phyloP scores from a whole-genome alignment of 2,113 vertebrate species.

The Oxygymnocypris stewartii region DNA sequence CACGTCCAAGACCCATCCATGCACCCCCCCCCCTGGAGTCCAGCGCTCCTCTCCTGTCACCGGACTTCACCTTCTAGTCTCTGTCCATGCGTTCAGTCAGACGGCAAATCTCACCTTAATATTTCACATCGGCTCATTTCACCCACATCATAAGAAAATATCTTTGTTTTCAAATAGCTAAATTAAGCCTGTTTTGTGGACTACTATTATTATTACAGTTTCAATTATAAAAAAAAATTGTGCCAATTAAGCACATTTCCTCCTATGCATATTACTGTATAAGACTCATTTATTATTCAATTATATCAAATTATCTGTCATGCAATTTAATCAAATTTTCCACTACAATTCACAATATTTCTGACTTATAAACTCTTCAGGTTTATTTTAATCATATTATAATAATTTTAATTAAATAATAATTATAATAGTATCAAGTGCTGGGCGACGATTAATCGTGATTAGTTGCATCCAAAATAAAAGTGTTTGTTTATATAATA shows the following conservation, averaged over 20 bases:
- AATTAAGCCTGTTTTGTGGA: neutral
- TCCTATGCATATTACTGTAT: neutral
- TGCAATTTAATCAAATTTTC: too few species aligned
- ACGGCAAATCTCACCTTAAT: neutral
- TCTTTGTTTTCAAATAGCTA: neutral
- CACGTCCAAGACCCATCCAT: constrained; percentile 38
- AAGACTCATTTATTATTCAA: too few species aligned
- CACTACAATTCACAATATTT: too few species aligned
- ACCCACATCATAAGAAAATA: neutral
- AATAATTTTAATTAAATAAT: neutral
- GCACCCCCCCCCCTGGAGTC: neutral
- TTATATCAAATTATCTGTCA: too few species aligned
- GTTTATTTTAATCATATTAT: neutral
- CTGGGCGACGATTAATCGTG: too few species aligned
- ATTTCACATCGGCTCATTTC: neutral
- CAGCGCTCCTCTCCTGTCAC: neutral
- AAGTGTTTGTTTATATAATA: too few species aligned
- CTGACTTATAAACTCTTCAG: neutral
- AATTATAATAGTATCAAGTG: too few species aligned
- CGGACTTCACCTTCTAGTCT: neutral
- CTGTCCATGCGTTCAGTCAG: neutral
- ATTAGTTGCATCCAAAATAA: too few species aligned
- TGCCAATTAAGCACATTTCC: neutral
- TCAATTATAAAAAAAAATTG: neutral
- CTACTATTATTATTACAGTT: neutral